Evolutionary conservation across 2,888 invertebrate genomes (phyloP), one percentile per base, ranked within the genome.

Genomic region (Drosophila pseudotakahashii): DNA sequence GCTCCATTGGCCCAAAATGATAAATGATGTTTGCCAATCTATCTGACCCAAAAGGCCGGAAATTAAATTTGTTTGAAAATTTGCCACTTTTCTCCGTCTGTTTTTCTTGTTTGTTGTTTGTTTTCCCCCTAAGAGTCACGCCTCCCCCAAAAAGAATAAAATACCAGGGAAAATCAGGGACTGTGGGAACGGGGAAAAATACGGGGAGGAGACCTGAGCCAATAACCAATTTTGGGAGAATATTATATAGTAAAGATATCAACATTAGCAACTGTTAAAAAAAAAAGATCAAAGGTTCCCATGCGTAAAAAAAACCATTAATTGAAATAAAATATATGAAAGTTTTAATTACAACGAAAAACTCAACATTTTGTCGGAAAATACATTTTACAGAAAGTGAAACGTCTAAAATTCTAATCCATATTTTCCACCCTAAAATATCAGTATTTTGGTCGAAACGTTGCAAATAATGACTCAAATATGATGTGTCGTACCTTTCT

Each of bases 61-160:
- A 73, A 74, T 64, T 57, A 57, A 73, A 71, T 71, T 71, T 71
- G 71, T 73, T 52, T 19, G 36, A 32, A 55, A 73, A 52, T 69
- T 69, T 61, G 60, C 57, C 73, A 62, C 34, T 57, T 47, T 47
- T 23, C 30, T 48, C 14, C 11, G 19, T 14, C 13, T 30, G 13
- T 44, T 48, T 37, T 48, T 30, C 26, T 37, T 45, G 10, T 45
- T 16, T 60, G 44, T 41, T 51, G 32, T 19, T 52, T 50, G 32
- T 51, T 23, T 34, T 37, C 9, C 39, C 39, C 60, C 39, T 10
- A 26, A 16, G 30, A 47, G 10, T 45, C 19, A 42, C 50, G 60
- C 39, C 58, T 34, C n/a, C 34, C 14, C 30, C 7, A 30, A 13
- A 36, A 37, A 54, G 39, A 14, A 47, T 14, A 26, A 26, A 26